Evolutionary conservation across 2,888 invertebrate genomes (phyloP).

Genomic region (Dasypolia templi): DNA sequence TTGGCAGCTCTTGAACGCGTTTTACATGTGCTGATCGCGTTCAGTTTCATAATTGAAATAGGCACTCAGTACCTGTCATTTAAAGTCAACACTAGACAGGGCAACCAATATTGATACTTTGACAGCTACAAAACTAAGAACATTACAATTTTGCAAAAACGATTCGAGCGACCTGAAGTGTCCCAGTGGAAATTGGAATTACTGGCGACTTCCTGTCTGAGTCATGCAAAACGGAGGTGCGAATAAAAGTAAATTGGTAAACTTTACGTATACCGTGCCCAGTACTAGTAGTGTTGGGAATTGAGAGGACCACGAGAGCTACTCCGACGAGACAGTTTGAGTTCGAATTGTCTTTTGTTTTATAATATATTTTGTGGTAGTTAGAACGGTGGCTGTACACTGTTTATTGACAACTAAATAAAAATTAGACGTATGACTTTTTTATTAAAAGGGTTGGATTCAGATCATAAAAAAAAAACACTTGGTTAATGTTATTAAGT

Average conservation of each 20-base stretch:
- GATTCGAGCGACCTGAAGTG: constrained; percentile 75
- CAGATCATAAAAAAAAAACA: neutral
- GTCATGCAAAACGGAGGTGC: constrained; percentile 82
- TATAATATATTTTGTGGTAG: neutral
- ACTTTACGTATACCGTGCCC: constrained; percentile 79
- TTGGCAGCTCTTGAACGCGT: too few relatives aligned
- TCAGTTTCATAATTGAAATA: too few relatives aligned
- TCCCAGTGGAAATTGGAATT: constrained; percentile 83
- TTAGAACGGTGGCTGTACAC: neutral
- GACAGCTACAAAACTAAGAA: constrained; percentile 31
- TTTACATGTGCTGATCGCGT: too few relatives aligned
- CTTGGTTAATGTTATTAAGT: neutral
- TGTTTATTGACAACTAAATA: neutral
- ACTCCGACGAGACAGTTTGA: constrained; percentile 13
- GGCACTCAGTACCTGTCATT: too few relatives aligned
- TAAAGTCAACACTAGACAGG: neutral
- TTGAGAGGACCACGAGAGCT: neutral
- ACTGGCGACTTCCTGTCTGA: constrained; percentile 76
- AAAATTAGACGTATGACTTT: neutral
- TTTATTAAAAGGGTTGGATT: neutral
- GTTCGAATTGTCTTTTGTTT: neutral
- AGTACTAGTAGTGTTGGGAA: constrained; percentile 61
- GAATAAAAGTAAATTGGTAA: constrained; percentile 86
- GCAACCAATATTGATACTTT: constrained; percentile 1
- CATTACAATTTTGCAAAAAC: constrained; percentile 59